phyloP scores from a whole-genome alignment of 2,797 vertebrate genomes.

The Acanthopagrus latus region DNA sequence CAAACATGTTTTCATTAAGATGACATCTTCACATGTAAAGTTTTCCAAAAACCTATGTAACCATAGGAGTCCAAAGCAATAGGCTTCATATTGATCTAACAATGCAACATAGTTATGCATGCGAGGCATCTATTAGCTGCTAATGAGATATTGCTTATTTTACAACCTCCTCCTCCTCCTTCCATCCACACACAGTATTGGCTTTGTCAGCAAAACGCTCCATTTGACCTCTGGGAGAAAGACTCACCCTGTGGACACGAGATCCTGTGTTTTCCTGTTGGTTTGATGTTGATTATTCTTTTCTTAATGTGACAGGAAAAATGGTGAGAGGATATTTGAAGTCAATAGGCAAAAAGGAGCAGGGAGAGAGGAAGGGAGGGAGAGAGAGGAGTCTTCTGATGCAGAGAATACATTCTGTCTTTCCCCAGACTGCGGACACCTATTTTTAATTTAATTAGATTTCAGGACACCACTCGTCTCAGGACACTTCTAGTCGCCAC shows the following conservation, averaged over 20 bases:
- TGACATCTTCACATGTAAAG: background rate
- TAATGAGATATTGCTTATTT: slow-evolving; percentile 51
- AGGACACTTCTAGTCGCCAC: slow-evolving; percentile 55
- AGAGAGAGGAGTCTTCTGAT: slow-evolving; percentile 47
- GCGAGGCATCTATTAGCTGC: slow-evolving; percentile 19
- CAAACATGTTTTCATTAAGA: background rate
- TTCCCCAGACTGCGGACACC: slow-evolving; percentile 63
- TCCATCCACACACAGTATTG: background rate
- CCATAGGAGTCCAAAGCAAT: background rate
- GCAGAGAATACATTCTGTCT: slow-evolving; percentile 69
- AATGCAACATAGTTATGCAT: slow-evolving; percentile 20
- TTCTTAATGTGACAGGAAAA: slow-evolving; percentile 8
- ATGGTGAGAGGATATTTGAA: slow-evolving; percentile 37
- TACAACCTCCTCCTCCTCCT: slow-evolving; percentile 31
- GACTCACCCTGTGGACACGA: slow-evolving; percentile 24
- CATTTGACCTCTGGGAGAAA: slow-evolving; percentile 58
- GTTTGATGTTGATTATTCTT: slow-evolving; percentile 18
- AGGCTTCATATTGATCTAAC: slow-evolving; percentile 21
- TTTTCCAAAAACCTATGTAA: background rate
- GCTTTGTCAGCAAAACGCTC: slow-evolving; percentile 49
- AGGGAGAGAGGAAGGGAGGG: slow-evolving; percentile 2
- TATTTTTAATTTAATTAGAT: slow-evolving; percentile 82
- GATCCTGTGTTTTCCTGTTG: slow-evolving; percentile 25
- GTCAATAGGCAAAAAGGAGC: slow-evolving; percentile 37
- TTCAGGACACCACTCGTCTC: slow-evolving; percentile 73